These are phyloP conservation scores for Leucophenga varia DNA, from an alignment of 1,140 invertebrate species.

Conservation along the genomic window DNA sequence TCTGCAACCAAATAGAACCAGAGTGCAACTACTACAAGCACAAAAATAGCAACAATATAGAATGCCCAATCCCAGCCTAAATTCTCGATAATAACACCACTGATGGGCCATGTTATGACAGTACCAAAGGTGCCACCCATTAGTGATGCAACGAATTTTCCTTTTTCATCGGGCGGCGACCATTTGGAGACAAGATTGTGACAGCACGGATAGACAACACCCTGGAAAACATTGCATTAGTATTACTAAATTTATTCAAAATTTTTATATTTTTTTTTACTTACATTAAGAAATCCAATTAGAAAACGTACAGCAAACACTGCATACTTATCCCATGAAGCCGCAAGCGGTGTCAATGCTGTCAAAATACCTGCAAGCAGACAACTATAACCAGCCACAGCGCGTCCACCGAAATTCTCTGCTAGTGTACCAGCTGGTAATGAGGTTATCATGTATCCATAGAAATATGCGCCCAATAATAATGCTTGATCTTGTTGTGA, in stretches of 20 bases:
- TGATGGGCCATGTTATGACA: conserved; percentile 71
- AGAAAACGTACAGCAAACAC: conserved; percentile 66
- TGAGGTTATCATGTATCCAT: conserved; percentile 63
- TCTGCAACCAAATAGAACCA: conserved; percentile 71
- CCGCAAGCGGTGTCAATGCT: conserved; percentile 66
- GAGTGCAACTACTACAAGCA: conserved; percentile 62
- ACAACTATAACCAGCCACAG: conserved; percentile 62
- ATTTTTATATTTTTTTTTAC: conserved; percentile 1
- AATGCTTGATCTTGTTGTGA: conserved; percentile 64
- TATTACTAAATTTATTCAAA: conserved; percentile 8
- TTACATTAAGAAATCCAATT: conserved; percentile 67
- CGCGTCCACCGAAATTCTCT: conserved; percentile 71
- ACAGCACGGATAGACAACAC: conserved; percentile 70
- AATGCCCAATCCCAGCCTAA: conserved; percentile 74
- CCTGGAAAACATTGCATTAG: conserved; percentile 55
- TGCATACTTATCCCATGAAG: conserved; percentile 63
- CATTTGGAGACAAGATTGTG: conserved; percentile 72
- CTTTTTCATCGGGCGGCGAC: conserved; percentile 75
- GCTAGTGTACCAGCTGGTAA: conserved; percentile 71
- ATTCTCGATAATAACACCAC: conserved; percentile 64
- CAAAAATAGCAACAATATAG: conserved; percentile 68
- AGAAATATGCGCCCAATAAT: conserved; percentile 69
- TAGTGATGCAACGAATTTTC: conserved; percentile 73
- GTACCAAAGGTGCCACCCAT: conserved; percentile 78
- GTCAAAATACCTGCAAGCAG: conserved; percentile 70